Evolutionary conservation across 64 coral and sea anemone species (phyloP).

Genomic region (Astreopora myriophthalma): DNA sequence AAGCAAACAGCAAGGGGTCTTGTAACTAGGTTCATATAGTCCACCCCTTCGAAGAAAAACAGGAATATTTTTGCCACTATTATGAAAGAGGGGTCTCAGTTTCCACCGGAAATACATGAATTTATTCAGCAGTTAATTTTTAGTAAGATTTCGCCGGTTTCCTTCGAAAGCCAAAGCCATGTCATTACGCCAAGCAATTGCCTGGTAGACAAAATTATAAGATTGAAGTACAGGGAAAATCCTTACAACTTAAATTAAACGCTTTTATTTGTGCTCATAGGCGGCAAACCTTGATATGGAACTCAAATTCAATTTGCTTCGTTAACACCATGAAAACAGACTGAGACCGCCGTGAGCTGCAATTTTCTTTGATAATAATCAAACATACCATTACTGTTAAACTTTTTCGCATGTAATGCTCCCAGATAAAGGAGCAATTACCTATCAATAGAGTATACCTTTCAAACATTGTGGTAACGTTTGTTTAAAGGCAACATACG

Average conservation of each 20-base stretch:
- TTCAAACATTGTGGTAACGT: not conserved
- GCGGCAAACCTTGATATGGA: slow-evolving; percentile 20
- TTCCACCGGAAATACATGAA: not conserved
- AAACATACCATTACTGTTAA: not conserved
- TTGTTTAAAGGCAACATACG: not conserved
- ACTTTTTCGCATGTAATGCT: not conserved
- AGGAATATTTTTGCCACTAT: not conserved
- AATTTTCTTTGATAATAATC: not conserved
- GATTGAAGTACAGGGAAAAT: not conserved
- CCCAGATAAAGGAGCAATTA: not conserved
- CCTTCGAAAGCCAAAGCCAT: not conserved
- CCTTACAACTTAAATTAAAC: slow-evolving; percentile 26
- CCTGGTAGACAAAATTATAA: not conserved
- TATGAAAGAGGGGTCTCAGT: not conserved
- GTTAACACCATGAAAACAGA: slow-evolving; percentile 23
- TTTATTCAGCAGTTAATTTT: not conserved
- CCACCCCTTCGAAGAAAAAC: not conserved
- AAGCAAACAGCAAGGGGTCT: not conserved
- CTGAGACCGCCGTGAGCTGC: not conserved
- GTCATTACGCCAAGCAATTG: not conserved
- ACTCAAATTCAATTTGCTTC: slow-evolving; percentile 1
- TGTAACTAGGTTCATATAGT: not conserved
- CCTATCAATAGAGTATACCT: not conserved
- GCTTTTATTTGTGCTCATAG: slow-evolving; percentile 12
- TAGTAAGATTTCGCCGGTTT: not conserved